Base-by-base conservation (phyloP, 2,797 vertebrate genomes). In the Dendrocincla tyrannina region DNA sequence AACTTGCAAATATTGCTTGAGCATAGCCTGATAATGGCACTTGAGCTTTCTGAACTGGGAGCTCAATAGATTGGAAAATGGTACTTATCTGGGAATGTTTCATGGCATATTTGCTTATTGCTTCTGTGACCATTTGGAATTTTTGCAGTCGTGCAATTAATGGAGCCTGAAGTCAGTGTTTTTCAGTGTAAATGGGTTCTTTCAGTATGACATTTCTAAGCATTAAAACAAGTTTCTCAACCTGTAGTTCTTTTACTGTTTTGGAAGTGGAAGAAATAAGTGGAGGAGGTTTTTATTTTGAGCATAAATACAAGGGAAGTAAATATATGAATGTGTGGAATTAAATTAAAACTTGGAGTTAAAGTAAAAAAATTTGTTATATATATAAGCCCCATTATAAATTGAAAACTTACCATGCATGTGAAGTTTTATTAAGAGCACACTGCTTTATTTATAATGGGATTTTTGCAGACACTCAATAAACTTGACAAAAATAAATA, bases 401-500 rank as follows among this genome's bases (percentile, higher is more conserved):
- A 85, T 67, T 28, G 70, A 86, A 70, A 79, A 82, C 20, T 76
- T 74, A 42, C 30, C 18, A 15, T 67, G 39, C 47, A 8, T 67
- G 62, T 75, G 73, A 66, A 62, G 25, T 81, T 93, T 88, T 86
- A 83, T 94, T 77, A 93, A 72, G 52, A 78, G 41, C 32, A 5
- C 30, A 23, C 83, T 77, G 55, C 69, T 81, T 69, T 93, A 75
- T 89, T 84, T 95, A 64, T 90, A 90, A 60, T 82, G 52, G 44
- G 44, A 63, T 91, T 95, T 93, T 93, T 95, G 69, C 63, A 56
- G 50, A 69, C 85, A 17, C 47, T 90, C 82, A 79, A 91, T 93
- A 89, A 91, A 93, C 70, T 81, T 79, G 94, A 86, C 80, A 89
- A 44, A 92, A 95, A 79, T 69, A 81, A 92, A 66, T 59, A 81